phyloP scores from a whole-genome alignment of 2,113 vertebrate species.

The Heteronetta atricapilla region DNA sequence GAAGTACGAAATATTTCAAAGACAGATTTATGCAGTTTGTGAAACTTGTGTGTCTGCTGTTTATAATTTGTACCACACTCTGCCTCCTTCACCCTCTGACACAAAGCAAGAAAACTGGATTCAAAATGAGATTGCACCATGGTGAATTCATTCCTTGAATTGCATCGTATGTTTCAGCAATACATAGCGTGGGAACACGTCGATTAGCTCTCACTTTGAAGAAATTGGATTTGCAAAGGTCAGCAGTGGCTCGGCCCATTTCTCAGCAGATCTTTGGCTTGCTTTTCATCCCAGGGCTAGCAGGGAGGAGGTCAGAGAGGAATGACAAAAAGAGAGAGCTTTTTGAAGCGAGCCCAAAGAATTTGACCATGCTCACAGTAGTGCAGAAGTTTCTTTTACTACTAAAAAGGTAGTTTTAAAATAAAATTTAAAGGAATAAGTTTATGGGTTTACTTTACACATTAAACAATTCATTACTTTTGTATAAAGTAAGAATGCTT shows the following conservation, averaged over 20 bases:
- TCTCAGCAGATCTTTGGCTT: conserved; percentile 66
- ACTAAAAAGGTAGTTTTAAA: conserved; percentile 23
- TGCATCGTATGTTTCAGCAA: conserved; percentile 47
- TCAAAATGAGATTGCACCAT: conserved; percentile 60
- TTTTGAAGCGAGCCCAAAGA: conserved; percentile 40
- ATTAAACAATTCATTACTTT: conserved; percentile 19
- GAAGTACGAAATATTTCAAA: not conserved
- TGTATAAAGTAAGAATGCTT: not conserved
- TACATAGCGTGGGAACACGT: conserved; percentile 53
- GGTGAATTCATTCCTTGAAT: conserved; percentile 65
- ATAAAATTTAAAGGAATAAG: not conserved
- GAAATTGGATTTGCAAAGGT: conserved; percentile 69
- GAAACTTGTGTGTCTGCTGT: not conserved
- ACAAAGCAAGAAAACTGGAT: conserved; percentile 49
- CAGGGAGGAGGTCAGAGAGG: conserved; percentile 55
- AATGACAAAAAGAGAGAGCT: conserved; percentile 43
- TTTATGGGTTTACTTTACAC: not conserved
- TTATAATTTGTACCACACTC: not conserved
- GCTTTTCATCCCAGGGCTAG: conserved; percentile 44
- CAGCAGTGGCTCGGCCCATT: conserved; percentile 51
- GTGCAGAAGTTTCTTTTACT: not conserved
- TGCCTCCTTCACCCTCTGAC: conserved; percentile 55
- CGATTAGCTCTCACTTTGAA: conserved; percentile 51
- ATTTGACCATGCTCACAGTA: not conserved
- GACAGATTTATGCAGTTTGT: not conserved